Evolutionary conservation across 2,113 vertebrate species (phyloP).

Genomic region (Oceanites oceanicus): DNA sequence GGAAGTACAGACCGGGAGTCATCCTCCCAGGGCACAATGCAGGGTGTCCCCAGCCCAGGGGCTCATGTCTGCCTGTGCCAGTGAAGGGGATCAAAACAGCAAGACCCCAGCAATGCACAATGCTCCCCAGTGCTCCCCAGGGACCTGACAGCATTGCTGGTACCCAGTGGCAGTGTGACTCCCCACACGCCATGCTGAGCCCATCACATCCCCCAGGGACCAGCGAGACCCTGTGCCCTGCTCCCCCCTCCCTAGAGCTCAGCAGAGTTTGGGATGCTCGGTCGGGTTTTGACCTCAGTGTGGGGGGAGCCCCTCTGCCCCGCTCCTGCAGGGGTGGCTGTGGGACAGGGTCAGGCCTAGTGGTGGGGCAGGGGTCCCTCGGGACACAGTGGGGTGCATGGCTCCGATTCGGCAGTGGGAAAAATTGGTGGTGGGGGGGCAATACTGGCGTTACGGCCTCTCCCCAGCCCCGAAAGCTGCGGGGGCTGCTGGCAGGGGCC

Average conservation of each 20-base stretch:
- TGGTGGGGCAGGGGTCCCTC: neutral
- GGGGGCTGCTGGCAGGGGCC: neutral
- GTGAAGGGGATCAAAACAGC: neutral
- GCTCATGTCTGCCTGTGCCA: neutral
- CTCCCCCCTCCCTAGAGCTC: neutral
- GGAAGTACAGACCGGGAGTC: neutral
- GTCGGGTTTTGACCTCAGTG: accelerated
- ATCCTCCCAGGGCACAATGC: accelerated
- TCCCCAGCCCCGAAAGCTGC: too few species aligned
- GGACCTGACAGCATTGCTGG: neutral
- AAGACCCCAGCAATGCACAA: accelerated
- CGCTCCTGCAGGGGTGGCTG: neutral
- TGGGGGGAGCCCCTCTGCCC: neutral
- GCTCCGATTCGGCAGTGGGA: neutral
- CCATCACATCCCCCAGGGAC: neutral
- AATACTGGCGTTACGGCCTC: neutral
- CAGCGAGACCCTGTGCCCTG: accelerated
- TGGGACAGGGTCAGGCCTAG: neutral
- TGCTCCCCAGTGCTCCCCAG: neutral
- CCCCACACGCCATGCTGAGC: accelerated
- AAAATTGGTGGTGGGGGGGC: neutral
- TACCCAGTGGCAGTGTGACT: accelerated
- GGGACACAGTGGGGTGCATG: accelerated
- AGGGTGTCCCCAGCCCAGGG: neutral
- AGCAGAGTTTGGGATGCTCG: neutral